Conservation (phyloP, 2,113 vertebrate genomes). For the Psilopogon haemacephalus region DNA sequence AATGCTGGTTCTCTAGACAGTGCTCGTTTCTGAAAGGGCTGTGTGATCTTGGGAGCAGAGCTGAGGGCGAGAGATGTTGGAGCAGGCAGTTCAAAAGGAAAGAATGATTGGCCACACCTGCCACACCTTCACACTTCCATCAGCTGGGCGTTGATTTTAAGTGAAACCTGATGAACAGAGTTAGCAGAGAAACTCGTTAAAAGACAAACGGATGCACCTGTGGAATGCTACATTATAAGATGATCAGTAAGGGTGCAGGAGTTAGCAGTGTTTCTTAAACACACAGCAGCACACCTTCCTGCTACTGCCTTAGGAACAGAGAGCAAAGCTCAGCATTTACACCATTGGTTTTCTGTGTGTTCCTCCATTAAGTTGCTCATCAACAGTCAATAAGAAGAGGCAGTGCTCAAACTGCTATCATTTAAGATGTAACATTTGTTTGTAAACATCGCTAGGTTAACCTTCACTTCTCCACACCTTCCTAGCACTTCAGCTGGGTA, state of each 20-base stretch:
- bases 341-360: neutral
- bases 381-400: neutral
- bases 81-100: neutral
- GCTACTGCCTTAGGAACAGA: neutral
- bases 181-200: neutral
- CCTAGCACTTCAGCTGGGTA: neutral
- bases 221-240: neutral
- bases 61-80: neutral
- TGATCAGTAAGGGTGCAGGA: neutral
- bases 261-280: neutral
- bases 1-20: neutral
- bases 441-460: neutral
- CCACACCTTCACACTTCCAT: rapidly evolving
- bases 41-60: neutral
- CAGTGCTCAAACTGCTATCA: neutral
- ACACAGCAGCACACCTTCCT: neutral
- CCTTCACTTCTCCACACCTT: neutral
- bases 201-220: neutral
- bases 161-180: neutral
- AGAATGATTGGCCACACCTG: neutral
- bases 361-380: neutral
- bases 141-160: neutral
- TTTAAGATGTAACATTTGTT: neutral
- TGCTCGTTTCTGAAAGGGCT: neutral
- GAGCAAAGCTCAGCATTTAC: neutral